Percentiles rank a stretch among this genome's conserved stretches.
These are phyloP conservation scores for Macropis europaea DNA, from an alignment of 2,888 invertebrate species.

Conservation along the genomic window DNA sequence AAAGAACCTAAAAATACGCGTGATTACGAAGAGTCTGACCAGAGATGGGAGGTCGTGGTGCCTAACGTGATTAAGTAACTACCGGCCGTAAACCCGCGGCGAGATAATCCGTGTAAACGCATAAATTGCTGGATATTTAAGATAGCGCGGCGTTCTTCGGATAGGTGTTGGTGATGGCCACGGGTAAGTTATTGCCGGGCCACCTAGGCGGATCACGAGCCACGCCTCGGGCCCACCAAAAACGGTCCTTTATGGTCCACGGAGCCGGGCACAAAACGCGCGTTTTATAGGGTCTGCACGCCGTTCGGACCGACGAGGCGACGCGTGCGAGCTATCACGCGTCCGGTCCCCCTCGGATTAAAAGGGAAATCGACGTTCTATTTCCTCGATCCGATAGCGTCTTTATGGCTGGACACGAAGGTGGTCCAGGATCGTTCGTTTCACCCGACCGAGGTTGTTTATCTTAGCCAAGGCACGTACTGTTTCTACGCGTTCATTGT, in stretches of 20 bases:
- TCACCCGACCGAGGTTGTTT: constrained; percentile 38
- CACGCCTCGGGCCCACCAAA: constrained; percentile 62
- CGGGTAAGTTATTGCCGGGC: constrained; percentile 70
- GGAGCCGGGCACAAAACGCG: constrained; percentile 56
- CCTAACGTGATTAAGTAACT: constrained; percentile 74
- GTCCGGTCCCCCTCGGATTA: constrained; percentile 43
- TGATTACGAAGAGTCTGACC: too few species aligned
- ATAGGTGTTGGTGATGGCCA: constrained; percentile 71
- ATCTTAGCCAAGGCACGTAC: constrained; percentile 34
- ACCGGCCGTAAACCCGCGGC: constrained; percentile 68
- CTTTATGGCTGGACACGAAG: constrained; percentile 56
- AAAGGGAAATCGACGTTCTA: constrained; percentile 60
- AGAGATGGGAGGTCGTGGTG: constrained; percentile 34
- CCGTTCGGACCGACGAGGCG: constrained; percentile 25
- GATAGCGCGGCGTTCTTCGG: constrained; percentile 73
- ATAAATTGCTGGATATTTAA: constrained; percentile 74
- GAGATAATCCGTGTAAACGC: constrained; percentile 74
- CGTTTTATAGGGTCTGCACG: constrained; percentile 55
- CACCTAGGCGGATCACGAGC: constrained; percentile 67
- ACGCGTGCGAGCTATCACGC: constrained; percentile 64
- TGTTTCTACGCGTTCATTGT: constrained; percentile 46
- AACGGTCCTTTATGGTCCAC: constrained; percentile 54
- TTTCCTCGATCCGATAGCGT: constrained; percentile 46
- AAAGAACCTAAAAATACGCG: constrained; percentile 15
- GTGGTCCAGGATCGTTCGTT: constrained; percentile 59